phyloP scores from a whole-genome alignment of 2,797 vertebrate genomes.

The Muscicapa striata region DNA sequence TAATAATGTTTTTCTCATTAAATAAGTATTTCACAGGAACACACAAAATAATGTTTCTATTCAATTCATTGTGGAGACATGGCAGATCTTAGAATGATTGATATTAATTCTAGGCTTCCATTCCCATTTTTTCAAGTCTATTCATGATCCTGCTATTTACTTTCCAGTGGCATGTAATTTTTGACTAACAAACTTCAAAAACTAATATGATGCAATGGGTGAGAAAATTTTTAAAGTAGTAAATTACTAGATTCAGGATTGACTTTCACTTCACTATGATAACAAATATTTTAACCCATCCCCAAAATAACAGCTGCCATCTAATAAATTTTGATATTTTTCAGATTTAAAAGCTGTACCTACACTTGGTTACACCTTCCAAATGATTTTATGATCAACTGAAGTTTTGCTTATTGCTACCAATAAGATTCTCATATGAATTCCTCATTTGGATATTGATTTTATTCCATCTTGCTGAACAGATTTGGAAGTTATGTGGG shows the following conservation, averaged over 20 bases:
- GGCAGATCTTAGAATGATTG: background rate
- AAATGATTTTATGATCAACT: background rate
- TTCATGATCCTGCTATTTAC: background rate
- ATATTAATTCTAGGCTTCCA: background rate
- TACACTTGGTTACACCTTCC: background rate
- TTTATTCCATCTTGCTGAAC: background rate
- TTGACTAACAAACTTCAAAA: background rate
- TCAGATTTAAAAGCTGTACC: background rate
- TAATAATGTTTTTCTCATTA: background rate
- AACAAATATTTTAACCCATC: background rate
- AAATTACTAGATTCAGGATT: background rate
- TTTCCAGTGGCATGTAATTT: background rate
- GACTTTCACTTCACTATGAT: background rate
- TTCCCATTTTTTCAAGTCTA: background rate
- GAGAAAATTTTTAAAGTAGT: background rate
- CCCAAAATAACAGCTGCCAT: background rate
- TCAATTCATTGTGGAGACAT: background rate
- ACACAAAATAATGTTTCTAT: background rate
- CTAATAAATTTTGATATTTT: background rate
- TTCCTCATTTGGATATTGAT: background rate
- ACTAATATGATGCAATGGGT: accelerated
- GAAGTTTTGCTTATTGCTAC: background rate
- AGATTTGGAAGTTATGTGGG: background rate
- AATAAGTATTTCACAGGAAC: background rate
- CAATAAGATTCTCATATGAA: background rate